These are phyloP conservation scores for Drosophila rellima DNA, from an alignment of 2,888 invertebrate genomes.

Conservation along the genomic window DNA sequence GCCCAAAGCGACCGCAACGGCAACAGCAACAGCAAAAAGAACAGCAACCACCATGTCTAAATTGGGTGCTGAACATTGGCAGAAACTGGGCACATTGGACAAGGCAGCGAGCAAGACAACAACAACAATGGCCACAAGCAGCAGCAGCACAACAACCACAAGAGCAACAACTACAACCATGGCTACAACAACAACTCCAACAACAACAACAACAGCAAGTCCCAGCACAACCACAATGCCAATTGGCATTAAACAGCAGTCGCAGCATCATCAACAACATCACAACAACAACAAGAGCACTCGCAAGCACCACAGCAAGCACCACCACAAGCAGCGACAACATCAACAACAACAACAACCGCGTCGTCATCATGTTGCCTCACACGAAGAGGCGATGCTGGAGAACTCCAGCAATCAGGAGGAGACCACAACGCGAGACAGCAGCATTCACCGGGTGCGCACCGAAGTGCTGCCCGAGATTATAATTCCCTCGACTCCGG, in stretches of 20 bases:
- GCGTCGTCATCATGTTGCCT: slow-evolving; percentile 64
- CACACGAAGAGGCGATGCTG: slow-evolving; percentile 55
- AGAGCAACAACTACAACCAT: slow-evolving; percentile 29
- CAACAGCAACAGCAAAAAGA: slow-evolving; percentile 36
- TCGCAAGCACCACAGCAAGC: slow-evolving; percentile 30
- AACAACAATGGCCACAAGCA: slow-evolving; percentile 14
- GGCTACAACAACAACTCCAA: slow-evolving; percentile 17
- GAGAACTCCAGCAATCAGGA: slow-evolving; percentile 61
- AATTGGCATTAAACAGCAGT: slow-evolving; percentile 27
- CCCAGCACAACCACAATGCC: slow-evolving; percentile 26
- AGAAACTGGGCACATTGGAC: slow-evolving; percentile 67
- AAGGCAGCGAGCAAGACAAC: slow-evolving; percentile 52
- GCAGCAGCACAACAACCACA: slow-evolving; percentile 32
- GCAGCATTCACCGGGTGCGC: slow-evolving; percentile 85
- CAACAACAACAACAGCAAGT: slow-evolving; percentile 27
- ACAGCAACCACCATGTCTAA: slow-evolving; percentile 41
- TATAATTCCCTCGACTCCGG: slow-evolving; percentile 82
- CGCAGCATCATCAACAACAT: slow-evolving; percentile 24
- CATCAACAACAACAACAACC: slow-evolving; percentile 41
- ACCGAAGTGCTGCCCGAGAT: slow-evolving; percentile 84
- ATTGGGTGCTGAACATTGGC: slow-evolving; percentile 66
- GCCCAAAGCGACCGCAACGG: slow-evolving; percentile 37
- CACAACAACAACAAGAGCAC: slow-evolving; percentile 29
- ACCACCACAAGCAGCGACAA: slow-evolving; percentile 39
- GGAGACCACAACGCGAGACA: slow-evolving; percentile 83